Base-by-base conservation (phyloP, 2,113 vertebrate species). In the Neogobius melanostomus region DNA sequence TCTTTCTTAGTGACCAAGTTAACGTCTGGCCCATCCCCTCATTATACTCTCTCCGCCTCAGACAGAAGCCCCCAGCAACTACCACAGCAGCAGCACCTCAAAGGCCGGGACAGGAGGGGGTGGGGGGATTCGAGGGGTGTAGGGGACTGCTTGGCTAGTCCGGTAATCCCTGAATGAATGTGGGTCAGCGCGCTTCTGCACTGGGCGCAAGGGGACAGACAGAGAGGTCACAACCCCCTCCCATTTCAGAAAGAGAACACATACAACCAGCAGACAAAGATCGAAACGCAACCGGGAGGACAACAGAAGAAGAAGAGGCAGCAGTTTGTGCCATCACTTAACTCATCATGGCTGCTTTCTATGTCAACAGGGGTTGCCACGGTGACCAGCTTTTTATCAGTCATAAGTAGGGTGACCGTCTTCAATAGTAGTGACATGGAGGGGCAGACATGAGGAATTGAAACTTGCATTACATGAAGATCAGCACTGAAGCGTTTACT, bases 121-220 rank as follows among this genome's bases (percentile, higher is more conserved):
- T 7, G 16, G 49, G 7, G 14, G 7, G 14, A 2, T 1, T 15
- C 10, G 8, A 16, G 52, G 15, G 28, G 53, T 36, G 28, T 36
- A 36, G 17, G 28, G 53, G 53, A 21, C 73, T 2, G 82, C 79
- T 77, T 85, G 81, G 82, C 80, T 77, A 66, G 7, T 52, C 66
- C 53, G 51, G 72, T 90, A 90, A 91, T 90, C 87, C 89, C 76
- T 81, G 67, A 73, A 64, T 88, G 82, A 86, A 90, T 87, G 82
- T 88, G 84, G 91, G 89, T 92, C 91, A 90, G 74, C n/a, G 75
- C 83, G 75, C 82, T 84, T 79, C 80, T 72, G 87, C 87, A 82
- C 87, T 83, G 85, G 85, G 78, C 59, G n/a, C 14, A 28, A 84
- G 77, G 74, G 80, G 72, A 83, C 85, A 89, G 85, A 87, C 88